Evolutionary conservation across 2,797 vertebrate genomes (phyloP).

Genomic region (Gila robusta): DNA sequence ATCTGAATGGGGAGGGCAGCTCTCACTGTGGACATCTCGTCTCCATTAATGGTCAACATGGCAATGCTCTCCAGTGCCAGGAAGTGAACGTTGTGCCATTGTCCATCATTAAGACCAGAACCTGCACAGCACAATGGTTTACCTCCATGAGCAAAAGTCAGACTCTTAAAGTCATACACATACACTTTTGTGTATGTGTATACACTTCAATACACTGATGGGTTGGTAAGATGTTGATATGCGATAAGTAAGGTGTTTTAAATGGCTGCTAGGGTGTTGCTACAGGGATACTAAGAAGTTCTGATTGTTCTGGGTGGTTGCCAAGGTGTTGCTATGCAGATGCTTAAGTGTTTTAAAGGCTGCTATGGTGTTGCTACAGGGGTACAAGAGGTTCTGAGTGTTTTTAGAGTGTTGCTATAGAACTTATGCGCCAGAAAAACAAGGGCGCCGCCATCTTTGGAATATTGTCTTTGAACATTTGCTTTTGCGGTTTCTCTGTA

Average conservation of each 20-base stretch:
- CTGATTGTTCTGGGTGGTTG: neutral
- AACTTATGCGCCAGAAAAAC: too few relatives aligned
- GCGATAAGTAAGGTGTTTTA: neutral
- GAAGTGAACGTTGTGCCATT: constrained; percentile 94
- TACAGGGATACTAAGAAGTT: neutral
- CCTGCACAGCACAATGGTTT: constrained; percentile 73
- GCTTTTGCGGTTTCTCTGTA: too few relatives aligned
- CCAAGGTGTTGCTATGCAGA: neutral
- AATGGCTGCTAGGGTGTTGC: neutral
- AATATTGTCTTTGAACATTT: too few relatives aligned
- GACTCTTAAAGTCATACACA: neutral
- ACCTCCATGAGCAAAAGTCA: neutral
- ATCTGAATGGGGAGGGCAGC: constrained; percentile 92
- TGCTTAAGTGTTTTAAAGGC: neutral
- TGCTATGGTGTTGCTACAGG: neutral
- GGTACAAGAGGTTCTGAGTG: neutral
- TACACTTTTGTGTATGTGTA: neutral
- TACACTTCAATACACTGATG: neutral
- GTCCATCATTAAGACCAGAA: constrained; percentile 90
- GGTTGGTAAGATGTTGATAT: neutral
- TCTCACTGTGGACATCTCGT: constrained; percentile 93
- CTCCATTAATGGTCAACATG: constrained; percentile 92
- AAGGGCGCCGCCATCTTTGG: too few relatives aligned
- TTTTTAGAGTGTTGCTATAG: neutral
- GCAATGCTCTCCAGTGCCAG: constrained; percentile 92